These are phyloP conservation scores for Listronotus bonariensis DNA, from an alignment of 1,140 invertebrate genomes.

Conservation along the genomic window DNA sequence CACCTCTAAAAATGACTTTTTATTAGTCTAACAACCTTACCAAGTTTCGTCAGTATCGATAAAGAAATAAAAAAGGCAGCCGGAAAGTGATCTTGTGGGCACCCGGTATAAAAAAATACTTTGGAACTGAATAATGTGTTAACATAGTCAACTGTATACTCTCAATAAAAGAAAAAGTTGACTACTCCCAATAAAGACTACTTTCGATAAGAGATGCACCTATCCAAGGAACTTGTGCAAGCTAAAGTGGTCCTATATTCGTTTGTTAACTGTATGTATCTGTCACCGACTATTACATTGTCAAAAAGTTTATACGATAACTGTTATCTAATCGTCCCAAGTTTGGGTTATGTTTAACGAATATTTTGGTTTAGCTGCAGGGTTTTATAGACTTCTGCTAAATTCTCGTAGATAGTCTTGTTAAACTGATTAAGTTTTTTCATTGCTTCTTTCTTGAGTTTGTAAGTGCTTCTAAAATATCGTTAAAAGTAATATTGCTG, in stretches of 20 bases:
- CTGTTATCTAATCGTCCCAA: constrained; percentile 75
- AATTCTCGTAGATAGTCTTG: constrained; percentile 13
- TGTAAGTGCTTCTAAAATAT: background rate
- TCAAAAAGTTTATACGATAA: constrained; percentile 74
- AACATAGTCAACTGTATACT: background rate
- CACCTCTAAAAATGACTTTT: no score
- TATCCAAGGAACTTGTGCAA: constrained; percentile 82
- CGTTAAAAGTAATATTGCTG: no score
- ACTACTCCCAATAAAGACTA: constrained; percentile 75
- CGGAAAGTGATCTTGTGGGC: no score
- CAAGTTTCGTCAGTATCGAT: no score
- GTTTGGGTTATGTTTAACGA: constrained; percentile 65
- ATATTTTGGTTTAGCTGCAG: constrained; percentile 40
- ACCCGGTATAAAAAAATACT: background rate
- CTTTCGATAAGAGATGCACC: constrained; percentile 75
- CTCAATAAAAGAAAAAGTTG: no score
- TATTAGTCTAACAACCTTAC: no score
- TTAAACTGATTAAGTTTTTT: constrained; percentile 38
- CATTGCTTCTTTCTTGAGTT: background rate
- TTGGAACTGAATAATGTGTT: background rate
- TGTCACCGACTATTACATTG: constrained; percentile 68
- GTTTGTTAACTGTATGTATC: constrained; percentile 63
- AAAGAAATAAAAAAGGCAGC: no score
- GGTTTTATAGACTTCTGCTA: background rate
- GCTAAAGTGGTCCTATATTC: constrained; percentile 74